Evolutionary conservation across 1,140 invertebrate genomes (phyloP).

Genomic region (Acyrthosiphon pisum): DNA sequence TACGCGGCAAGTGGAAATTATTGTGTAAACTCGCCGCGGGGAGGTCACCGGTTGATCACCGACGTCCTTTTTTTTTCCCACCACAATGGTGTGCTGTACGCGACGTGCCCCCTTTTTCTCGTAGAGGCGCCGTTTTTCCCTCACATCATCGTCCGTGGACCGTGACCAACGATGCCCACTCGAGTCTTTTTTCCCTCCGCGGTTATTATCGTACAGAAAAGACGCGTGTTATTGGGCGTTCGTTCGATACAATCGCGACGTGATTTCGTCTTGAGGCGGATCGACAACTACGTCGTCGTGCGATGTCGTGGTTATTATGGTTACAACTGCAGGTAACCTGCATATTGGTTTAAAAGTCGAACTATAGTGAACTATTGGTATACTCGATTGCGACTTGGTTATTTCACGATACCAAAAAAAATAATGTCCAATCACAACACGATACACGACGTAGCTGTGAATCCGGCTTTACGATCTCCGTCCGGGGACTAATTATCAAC

Average conservation of each 20-base stretch:
- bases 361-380: too few species aligned
- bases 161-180: background rate
- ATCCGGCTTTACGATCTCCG: background rate
- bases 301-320: too few species aligned
- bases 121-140: background rate
- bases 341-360: too few species aligned
- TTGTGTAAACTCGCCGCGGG: background rate
- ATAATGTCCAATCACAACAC: too few species aligned
- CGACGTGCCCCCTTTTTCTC: background rate
- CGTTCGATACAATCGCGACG: background rate
- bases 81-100: background rate
- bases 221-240: background rate
- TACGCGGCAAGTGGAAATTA: background rate
- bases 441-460: too few species aligned
- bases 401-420: too few species aligned
- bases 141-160: too few species aligned
- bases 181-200: background rate
- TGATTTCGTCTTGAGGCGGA: background rate
- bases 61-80: background rate
- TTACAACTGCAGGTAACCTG: too few species aligned
- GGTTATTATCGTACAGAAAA: background rate
- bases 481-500: background rate
- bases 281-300: too few species aligned
- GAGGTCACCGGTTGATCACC: background rate
- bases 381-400: too few species aligned